Evolutionary conservation across 2,888 invertebrate genomes (phyloP).

Genomic region (Amiota communis): DNA sequence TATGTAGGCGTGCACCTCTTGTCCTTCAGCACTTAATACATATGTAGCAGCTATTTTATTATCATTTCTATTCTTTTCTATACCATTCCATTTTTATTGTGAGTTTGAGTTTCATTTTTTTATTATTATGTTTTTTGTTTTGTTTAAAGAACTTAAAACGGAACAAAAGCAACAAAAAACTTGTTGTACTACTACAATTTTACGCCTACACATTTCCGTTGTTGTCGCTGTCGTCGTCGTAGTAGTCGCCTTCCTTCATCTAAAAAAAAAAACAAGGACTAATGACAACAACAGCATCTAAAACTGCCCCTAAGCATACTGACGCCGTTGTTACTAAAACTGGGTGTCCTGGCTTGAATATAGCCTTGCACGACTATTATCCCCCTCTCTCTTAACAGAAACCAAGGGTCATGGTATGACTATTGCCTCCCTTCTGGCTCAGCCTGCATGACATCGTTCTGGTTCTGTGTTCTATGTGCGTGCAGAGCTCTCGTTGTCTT

Average conservation of each 20-base stretch:
- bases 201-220: conserved; percentile 17
- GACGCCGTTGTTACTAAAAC: neutral
- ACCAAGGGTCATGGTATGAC: no score
- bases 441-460: neutral
- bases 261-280: neutral
- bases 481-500: neutral
- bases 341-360: no score
- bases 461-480: neutral
- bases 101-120: neutral
- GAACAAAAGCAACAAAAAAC: conserved; percentile 10
- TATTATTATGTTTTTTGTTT: neutral
- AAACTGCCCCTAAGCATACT: neutral
- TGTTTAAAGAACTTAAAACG: conserved; percentile 5
- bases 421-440: no score
- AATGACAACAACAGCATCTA: neutral
- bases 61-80: neutral
- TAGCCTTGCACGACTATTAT: no score
- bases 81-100: neutral
- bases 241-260: neutral
- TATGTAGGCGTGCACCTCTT: no score
- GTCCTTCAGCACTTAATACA: neutral
- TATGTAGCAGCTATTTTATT: conserved; percentile 10
- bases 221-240: neutral
- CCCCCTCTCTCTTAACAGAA: no score
- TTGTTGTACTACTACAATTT: conserved; percentile 14